Base-by-base conservation (phyloP, 2,888 invertebrate species). In the Patella ulyssiponensis region DNA sequence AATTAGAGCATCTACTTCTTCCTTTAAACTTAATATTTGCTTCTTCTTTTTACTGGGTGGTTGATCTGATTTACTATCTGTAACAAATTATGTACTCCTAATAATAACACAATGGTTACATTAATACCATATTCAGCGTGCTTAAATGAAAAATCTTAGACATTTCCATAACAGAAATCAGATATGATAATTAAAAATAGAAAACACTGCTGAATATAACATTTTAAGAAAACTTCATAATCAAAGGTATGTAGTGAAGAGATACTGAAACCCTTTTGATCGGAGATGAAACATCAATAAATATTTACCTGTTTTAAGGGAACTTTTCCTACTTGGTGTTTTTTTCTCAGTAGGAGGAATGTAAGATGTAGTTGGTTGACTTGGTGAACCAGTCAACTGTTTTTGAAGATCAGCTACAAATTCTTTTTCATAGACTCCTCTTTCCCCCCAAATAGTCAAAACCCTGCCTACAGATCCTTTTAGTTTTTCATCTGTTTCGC, bases 361-460 rank as follows among this genome's bases (percentile, higher is more conserved):
- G 44, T 44, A 44, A 44, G 44, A 44, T 44, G 44, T 44, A 11
- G 5, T 64, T 11, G 64, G 11, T 64, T 20, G 11, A 64, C 11
- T 23, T 15, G 64, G 20, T 11, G 20, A 23, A 14, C 93, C 91
- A 78, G 94, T 92, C 11, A 94, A 94, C 78, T 93, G 93, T 91
- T 95, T 95, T 90, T 95, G 96, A 78, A 96, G 96, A 76, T 94
- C 94, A 84, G 64, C 64, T 64, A 98, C 96, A 86, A 95, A 94
- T 81, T 95, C 93, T 75, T 95, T 93, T 84, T 97, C 96, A 82
- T 95, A 93, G 5, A 93, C 92, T 74, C 89, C 90, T 76, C 93
- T 83, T 44, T 93, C 92, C 69, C 91, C 88, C 92, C 93, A 93
- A 44, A 93, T 92, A 58, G 89, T 89, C 54, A 93, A 84, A 33